Evolutionary conservation across 1,140 invertebrate species (phyloP).

Genomic region (Druon quercuslanigerum): DNA sequence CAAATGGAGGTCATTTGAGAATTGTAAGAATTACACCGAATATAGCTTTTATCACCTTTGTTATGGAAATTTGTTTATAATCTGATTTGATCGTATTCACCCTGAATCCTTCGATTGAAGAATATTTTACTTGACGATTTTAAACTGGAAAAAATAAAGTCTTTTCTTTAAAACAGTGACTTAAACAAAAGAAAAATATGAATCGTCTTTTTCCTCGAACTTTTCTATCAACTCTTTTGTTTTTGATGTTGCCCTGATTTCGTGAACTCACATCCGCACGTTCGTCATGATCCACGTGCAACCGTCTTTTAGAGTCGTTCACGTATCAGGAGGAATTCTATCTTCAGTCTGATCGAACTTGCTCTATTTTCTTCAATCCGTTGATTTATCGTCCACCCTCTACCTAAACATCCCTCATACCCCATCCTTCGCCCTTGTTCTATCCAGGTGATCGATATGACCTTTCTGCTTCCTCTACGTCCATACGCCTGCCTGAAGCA

Average conservation of each 20-base stretch:
- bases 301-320: neutral
- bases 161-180: no score
- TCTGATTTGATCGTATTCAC: neutral
- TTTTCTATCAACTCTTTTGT: neutral
- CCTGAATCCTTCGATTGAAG: no score
- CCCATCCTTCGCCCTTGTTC: constrained; percentile 4
- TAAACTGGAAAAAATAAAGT: no score
- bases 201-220: no score
- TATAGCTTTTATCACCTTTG: neutral
- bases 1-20: constrained; percentile 15
- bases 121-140: neutral
- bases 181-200: no score
- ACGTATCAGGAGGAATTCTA: constrained; percentile 15
- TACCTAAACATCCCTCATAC: constrained; percentile 21
- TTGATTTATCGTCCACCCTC: constrained; percentile 27
- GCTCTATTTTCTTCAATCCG: constrained; percentile 29
- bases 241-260: constrained; percentile 3
- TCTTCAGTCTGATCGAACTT: constrained; percentile 14
- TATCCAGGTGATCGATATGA: constrained; percentile 20
- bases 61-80: neutral
- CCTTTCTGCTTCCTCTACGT: constrained; percentile 7
- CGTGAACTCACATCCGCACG: neutral
- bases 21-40: constrained; percentile 1
- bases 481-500: neutral
- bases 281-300: neutral